Evolutionary conservation across 2,888 invertebrate species (phyloP).

Genomic region (Ectobius pallidus): DNA sequence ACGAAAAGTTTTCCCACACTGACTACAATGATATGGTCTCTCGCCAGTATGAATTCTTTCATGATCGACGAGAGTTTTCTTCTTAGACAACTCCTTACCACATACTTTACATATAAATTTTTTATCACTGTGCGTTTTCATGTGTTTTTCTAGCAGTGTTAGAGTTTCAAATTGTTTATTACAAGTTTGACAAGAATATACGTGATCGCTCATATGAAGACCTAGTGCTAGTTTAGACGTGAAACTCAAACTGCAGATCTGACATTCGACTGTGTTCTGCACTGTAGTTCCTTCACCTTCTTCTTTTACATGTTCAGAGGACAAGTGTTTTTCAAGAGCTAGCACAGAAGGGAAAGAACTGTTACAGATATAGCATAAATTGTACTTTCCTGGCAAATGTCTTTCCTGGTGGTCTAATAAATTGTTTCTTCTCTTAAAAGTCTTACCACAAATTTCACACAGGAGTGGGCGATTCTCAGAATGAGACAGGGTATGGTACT

Average conservation of each 20-base stretch:
- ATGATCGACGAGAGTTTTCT: constrained; percentile 16
- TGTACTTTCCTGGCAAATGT: background rate
- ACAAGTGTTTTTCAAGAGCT: background rate
- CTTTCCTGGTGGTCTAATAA: constrained; percentile 19
- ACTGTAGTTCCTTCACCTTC: background rate
- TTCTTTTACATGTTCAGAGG: background rate
- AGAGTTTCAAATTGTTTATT: background rate
- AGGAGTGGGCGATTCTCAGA: constrained; percentile 21
- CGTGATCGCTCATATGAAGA: constrained; percentile 30
- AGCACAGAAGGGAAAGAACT: background rate
- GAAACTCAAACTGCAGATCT: constrained; percentile 19
- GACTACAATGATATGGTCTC: constrained; percentile 24
- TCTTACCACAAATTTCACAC: constrained; percentile 34
- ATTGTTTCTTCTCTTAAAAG: constrained; percentile 24
- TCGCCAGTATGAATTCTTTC: constrained; percentile 32
- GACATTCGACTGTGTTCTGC: background rate
- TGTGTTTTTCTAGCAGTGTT: constrained; percentile 1
- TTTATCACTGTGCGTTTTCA: background rate
- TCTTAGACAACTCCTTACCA: constrained; percentile 13
- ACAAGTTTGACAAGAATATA: constrained; percentile 8
- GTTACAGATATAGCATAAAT: constrained; percentile 1
- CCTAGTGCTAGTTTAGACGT: constrained; percentile 5
- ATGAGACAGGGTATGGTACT: constrained; percentile 18
- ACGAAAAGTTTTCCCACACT: constrained; percentile 25
- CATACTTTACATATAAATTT: constrained; percentile 24